Evolutionary conservation across 2,113 vertebrate genomes (phyloP), one percentile per base, ranked within the genome.

Genomic region (Mustela nigripes): DNA sequence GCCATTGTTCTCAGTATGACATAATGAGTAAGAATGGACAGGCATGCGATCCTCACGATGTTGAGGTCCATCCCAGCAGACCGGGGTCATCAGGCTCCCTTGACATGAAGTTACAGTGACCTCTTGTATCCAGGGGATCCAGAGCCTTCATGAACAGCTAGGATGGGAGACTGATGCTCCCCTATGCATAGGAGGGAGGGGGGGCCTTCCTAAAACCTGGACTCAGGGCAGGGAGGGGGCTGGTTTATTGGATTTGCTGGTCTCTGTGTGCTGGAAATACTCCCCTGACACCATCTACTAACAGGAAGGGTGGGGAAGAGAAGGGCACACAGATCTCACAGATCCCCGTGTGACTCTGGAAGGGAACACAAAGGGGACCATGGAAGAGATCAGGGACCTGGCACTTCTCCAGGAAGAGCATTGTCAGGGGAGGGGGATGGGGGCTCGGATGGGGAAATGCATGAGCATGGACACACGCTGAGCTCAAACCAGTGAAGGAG

Each of bases 271-370:
- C 31, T 69, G 31, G 5, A 39, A 71, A 11, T 18, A 15, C 18
- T 5, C 33, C 16, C 18, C 5, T 24, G 2, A 36, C 16, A 33
- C 65, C 21, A 33, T 2, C 8, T 5, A 33, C n/a, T 33, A 39
- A 71, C 28, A 4, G 16, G 48, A 48, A 36, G 28, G 12, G 60
- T 2, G 76, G 2, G 62, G 65, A 45, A 9, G 14, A 65, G 12
- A 45, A 10, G 62, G 8, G 15, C 15, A 15, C 4, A 1, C 0
- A 4, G 22, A 8, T 33, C 31, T 60, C 39, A 18, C 11, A 6
- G 60, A 21, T 10, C 60, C n/a, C 10, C 0, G 0, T 2, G 21
- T 1, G 0, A 42, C 28, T 15, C 50, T 5, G 7, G 31, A 1
- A 33, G 28, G 22, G 31, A 78, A 56, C 18, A 14, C 42, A 5